Conservation (phyloP, 2,113 vertebrate genomes). For the Halcyon senegalensis region DNA sequence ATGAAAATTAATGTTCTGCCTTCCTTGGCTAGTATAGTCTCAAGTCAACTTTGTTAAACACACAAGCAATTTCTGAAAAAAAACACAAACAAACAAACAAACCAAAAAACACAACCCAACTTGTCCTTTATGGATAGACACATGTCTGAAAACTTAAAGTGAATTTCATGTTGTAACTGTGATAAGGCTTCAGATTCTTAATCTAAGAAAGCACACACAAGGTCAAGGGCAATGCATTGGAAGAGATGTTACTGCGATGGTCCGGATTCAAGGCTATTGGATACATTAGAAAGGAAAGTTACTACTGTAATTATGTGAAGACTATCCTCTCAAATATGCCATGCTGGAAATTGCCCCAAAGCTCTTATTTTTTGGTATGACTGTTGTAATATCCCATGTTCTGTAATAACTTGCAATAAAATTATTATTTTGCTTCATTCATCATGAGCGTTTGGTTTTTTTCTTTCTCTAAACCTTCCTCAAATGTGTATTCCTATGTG, state of each 20-base stretch:
- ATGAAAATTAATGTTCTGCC: not conserved
- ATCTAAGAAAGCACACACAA: not conserved
- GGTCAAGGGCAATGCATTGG: not conserved
- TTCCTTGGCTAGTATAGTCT: not conserved
- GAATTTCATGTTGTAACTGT: not conserved
- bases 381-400: constrained; percentile 35
- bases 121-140: not conserved
- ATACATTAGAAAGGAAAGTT: not conserved
- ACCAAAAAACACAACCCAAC: not conserved
- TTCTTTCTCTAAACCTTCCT: constrained; percentile 36
- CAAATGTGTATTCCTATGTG: not conserved
- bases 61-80: not conserved
- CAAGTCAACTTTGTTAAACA: not conserved
- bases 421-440: constrained; percentile 59
- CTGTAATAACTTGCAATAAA: constrained; percentile 30
- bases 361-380: not conserved
- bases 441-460: constrained; percentile 3
- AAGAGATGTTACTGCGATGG: not conserved
- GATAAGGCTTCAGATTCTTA: not conserved
- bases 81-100: too few species aligned
- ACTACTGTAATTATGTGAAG: not conserved
- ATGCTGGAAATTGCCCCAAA: constrained; percentile 13
- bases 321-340: not conserved
- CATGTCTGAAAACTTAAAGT: not conserved
- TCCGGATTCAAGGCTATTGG: not conserved